Evolutionary conservation across 2,888 invertebrate species (phyloP), one percentile per base, ranked within the genome.

Genomic region (Aricia artaxerxes): DNA sequence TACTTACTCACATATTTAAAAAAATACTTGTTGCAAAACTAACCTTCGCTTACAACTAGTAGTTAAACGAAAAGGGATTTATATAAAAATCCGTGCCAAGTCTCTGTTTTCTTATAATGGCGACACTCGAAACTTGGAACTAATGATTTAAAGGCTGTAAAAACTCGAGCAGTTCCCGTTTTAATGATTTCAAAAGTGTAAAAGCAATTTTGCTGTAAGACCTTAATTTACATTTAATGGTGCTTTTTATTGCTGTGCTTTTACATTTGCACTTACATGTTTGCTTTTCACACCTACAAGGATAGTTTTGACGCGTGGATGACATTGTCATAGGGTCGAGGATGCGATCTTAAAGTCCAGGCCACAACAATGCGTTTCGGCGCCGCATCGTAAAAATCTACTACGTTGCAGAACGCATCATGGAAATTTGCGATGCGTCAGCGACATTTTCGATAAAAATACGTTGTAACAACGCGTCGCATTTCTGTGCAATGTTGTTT

Each of bases 31-130:
- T 44, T 44, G 44, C 24, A 44, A 44, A 44, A 44, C 44, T 44
- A 9, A 44, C 2, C 44, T 44, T 44, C 9, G 44, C 44, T 9
- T 44, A 44, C 44, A 9, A 44, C 9, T 49, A 49, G 76, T 76
- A 57, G 35, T 57, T 76, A 31, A 13, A 24, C 76, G 53, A 49
- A 76, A 57, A 76, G 35, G 57, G 57, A 44, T 44, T 73, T 57
- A 7, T 57, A 76, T 76, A 53, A 53, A 76, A 76, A 57, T 76
- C 35, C 76, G 57, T 53, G 76, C 76, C 76, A 76, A 76, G 35
- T 73, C 53, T 76, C 57, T 57, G 76, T 57, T 76, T 49, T 53
- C 57, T 76, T 38, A 57, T 76, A 49, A 75, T 49, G 76, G 53
- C 57, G n/a, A 69, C 76, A 76, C 75, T 76, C 57, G 49, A 35